Conservation (phyloP, 2,888 invertebrate genomes). For the Hybos culiciformis region DNA sequence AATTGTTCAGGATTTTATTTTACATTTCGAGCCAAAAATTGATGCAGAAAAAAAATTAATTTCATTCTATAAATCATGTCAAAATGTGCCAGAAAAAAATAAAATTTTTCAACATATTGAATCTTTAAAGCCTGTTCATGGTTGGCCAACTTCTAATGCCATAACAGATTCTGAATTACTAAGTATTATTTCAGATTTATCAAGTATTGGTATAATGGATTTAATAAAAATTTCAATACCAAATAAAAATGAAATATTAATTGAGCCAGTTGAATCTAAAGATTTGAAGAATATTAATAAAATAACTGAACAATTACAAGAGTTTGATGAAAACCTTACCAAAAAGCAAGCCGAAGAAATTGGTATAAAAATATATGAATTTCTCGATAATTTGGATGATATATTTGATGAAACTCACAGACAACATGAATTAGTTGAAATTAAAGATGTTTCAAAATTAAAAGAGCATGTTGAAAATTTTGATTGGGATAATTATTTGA, state of each 20-base stretch:
- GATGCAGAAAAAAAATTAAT: not conserved
- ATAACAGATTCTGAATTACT: not conserved
- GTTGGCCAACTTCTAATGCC: not conserved
- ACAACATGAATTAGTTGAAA: not conserved
- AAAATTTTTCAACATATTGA: not conserved
- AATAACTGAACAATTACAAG: not conserved
- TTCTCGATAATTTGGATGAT: not conserved
- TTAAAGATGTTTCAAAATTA: not conserved
- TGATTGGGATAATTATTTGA: not conserved
- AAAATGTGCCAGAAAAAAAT: not conserved
- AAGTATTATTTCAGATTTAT: not conserved
- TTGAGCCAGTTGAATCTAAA: not conserved
- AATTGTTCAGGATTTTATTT: too few species aligned
- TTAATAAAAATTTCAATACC: not conserved
- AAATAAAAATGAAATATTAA: not conserved
- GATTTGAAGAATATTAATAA: not conserved
- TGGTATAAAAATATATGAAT: not conserved
- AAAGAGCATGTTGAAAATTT: not conserved
- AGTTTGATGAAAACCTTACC: not conserved
- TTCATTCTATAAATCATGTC: slow-evolving; percentile 1
- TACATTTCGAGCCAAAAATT: not conserved
- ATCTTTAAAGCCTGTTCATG: not conserved
- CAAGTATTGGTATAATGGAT: not conserved
- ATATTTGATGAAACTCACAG: not conserved
- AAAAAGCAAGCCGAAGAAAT: not conserved